Percentiles rank a stretch among this genome's conserved stretches.
These are phyloP conservation scores for Dascyllus trimaculatus DNA, from an alignment of 2,113 vertebrate genomes.

Conservation along the genomic window DNA sequence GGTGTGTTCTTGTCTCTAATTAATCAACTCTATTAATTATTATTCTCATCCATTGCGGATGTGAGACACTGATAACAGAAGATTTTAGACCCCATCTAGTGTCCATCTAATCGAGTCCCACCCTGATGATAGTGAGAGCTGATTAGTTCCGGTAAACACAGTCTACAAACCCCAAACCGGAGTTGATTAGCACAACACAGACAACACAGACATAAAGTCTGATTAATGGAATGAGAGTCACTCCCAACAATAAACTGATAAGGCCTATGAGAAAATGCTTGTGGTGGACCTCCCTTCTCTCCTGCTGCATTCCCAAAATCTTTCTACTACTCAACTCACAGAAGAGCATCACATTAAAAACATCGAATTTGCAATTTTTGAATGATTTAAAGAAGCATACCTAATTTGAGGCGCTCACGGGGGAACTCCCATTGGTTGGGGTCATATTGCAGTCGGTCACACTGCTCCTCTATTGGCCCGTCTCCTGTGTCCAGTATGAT, in stretches of 20 bases:
- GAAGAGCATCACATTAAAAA: neutral
- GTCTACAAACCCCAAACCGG: constrained; percentile 36
- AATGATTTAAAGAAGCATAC: constrained; percentile 73
- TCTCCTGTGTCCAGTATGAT: constrained; percentile 93
- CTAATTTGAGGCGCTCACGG: constrained; percentile 92
- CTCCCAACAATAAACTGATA: constrained; percentile 79
- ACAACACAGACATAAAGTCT: constrained; percentile 69
- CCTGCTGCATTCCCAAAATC: constrained; percentile 10
- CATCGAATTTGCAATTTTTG: neutral
- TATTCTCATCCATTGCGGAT: constrained; percentile 47
- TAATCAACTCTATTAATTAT: constrained; percentile 57
- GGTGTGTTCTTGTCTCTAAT: constrained; percentile 47
- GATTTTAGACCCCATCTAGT: constrained; percentile 38
- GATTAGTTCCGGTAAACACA: constrained; percentile 77
- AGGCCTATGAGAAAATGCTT: constrained; percentile 77
- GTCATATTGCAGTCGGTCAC: constrained; percentile 92
- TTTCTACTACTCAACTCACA: constrained; percentile 5
- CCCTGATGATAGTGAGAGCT: constrained; percentile 54
- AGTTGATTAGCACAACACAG: constrained; percentile 69
- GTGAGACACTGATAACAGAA: constrained; percentile 51
- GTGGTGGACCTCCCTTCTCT: constrained; percentile 48
- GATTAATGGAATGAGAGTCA: constrained; percentile 73
- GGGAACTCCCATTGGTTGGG: constrained; percentile 96
- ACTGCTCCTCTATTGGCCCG: constrained; percentile 89
- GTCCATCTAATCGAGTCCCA: constrained; percentile 44